Percentiles rank a stretch among this genome's conserved stretches.
phyloP scores from a whole-genome alignment of 2,113 vertebrate species.

The Aspiorhynchus laticeps region DNA sequence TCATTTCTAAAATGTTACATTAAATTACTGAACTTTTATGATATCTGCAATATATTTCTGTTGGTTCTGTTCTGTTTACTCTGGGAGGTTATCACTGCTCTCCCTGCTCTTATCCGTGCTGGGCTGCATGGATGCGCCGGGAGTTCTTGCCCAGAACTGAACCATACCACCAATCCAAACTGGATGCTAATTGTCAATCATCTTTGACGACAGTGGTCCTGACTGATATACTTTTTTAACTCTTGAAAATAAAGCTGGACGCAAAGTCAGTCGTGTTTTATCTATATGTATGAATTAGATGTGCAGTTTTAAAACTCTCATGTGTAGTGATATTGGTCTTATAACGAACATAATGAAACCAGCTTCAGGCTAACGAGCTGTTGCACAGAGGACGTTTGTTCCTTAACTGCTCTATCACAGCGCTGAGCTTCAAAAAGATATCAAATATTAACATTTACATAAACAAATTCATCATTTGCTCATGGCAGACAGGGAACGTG shows the following conservation, averaged over 20 bases:
- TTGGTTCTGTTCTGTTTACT: too few relatives aligned
- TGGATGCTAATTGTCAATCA: too few relatives aligned
- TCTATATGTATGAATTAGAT: neutral
- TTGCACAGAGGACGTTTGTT: neutral
- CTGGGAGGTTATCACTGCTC: too few relatives aligned
- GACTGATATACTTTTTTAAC: too few relatives aligned
- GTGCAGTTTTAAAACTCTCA: neutral
- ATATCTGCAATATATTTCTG: too few relatives aligned
- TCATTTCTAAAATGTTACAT: too few relatives aligned
- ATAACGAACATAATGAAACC: neutral
- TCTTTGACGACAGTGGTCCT: too few relatives aligned
- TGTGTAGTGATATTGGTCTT: neutral
- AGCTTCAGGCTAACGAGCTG: neutral
- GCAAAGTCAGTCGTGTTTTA: neutral
- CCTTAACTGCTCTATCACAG: neutral
- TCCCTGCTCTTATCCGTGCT: too few relatives aligned
- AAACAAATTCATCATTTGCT: constrained; percentile 38
- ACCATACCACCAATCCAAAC: too few relatives aligned
- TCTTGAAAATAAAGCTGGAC: neutral
- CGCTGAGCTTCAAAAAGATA: constrained; percentile 4
- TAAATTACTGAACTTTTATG: too few relatives aligned
- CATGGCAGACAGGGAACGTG: constrained; percentile 24
- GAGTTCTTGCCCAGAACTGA: too few relatives aligned
- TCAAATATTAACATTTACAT: constrained; percentile 23
- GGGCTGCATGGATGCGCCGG: too few relatives aligned